Conservation (phyloP, 2,797 vertebrate species). For the Oreonectes daqikongensis region DNA sequence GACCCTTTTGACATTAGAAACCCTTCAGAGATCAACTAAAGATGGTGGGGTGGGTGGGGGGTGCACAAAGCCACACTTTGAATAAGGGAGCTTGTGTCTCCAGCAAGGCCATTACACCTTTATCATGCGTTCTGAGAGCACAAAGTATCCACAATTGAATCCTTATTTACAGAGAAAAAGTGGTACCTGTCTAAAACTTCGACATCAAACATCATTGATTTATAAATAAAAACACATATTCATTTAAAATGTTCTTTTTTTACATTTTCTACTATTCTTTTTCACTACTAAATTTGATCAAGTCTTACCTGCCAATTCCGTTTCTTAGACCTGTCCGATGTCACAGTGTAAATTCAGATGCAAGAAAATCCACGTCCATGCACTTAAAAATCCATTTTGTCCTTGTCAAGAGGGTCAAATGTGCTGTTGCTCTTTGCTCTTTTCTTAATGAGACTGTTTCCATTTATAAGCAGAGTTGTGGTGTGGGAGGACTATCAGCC, state of each 20-base stretch:
- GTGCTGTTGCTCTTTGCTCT: background rate
- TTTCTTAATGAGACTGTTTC: conserved; percentile 12
- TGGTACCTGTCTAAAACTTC: background rate
- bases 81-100: conserved; percentile 48
- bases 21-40: conserved; percentile 22
- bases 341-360: background rate
- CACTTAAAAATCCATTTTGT: conserved; percentile 6
- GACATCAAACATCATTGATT: background rate
- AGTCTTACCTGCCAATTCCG: conserved; percentile 4
- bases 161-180: background rate
- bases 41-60: background rate
- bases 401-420: conserved; percentile 1
- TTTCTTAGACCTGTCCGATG: background rate
- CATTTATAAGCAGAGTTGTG: conserved; percentile 45
- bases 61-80: conserved; percentile 32
- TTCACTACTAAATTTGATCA: too few relatives aligned
- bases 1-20: conserved; percentile 51
- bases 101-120: conserved; percentile 32
- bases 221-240: too few relatives aligned
- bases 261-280: background rate
- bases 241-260: too few relatives aligned
- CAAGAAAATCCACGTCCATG: background rate
- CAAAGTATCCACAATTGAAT: background rate
- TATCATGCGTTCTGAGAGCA: conserved; percentile 1
- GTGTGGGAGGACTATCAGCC: conserved; percentile 49